Percentiles rank a stretch among this genome's conserved stretches.
These are phyloP conservation scores for Pocillopora damicornis DNA, from an alignment of 64 coral and sea anemone species.

Conservation along the genomic window DNA sequence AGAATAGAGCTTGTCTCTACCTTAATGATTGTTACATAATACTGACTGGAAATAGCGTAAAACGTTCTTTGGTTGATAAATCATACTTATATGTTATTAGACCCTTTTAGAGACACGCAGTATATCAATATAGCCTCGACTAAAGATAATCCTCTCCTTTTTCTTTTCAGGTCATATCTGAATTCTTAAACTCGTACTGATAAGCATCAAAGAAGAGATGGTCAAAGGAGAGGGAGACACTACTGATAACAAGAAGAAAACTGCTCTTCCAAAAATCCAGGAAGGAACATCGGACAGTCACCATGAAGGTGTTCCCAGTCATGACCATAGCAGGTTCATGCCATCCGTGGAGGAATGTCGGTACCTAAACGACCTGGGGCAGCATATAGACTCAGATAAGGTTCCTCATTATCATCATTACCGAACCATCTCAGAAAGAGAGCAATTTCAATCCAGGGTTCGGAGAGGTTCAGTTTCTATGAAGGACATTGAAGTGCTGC, in stretches of 20 bases:
- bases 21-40: too few relatives aligned
- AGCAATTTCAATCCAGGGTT: slow-evolving; percentile 17
- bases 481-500: slow-evolving; percentile 20
- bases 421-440: slow-evolving; percentile 19
- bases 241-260: background rate
- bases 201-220: background rate
- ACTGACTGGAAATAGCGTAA: too few relatives aligned
- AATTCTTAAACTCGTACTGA: background rate
- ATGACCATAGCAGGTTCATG: slow-evolving; percentile 3
- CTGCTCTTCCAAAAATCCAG: background rate
- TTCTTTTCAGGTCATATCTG: background rate
- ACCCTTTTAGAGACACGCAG: too few relatives aligned
- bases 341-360: slow-evolving; percentile 21
- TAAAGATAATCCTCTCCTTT: too few relatives aligned
- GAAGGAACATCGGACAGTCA: background rate
- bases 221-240: slow-evolving; percentile 12
- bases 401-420: background rate
- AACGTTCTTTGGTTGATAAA: too few relatives aligned
- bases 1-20: too few relatives aligned
- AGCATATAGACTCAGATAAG: background rate
- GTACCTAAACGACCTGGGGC: background rate
- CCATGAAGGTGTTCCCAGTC: background rate
- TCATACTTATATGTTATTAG: too few relatives aligned
- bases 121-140: too few relatives aligned
- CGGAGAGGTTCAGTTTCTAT: background rate